phyloP scores from a whole-genome alignment of 2,888 invertebrate species.

The Craniophora ligustri region DNA sequence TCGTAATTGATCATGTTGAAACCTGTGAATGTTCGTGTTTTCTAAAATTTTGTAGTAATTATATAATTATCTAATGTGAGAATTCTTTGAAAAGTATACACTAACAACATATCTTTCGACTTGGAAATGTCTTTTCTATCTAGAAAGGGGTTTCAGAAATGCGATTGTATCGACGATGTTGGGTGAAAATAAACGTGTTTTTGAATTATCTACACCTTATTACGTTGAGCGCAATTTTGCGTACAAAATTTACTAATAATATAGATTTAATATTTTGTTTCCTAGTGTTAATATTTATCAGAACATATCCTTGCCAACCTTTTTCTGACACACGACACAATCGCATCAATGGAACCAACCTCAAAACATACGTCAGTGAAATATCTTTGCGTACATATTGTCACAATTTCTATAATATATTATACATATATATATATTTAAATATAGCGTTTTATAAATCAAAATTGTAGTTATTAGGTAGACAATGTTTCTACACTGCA shows the following conservation, averaged over 20 bases:
- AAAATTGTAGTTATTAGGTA: slow-evolving; percentile 53
- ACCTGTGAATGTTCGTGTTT: slow-evolving; percentile 50
- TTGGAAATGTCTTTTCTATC: slow-evolving; percentile 40
- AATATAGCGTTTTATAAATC: slow-evolving; percentile 61
- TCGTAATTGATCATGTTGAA: slow-evolving; percentile 19
- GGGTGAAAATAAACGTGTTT: slow-evolving; percentile 15
- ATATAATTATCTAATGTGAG: slow-evolving; percentile 39
- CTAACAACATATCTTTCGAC: slow-evolving; percentile 60
- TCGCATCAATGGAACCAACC: slow-evolving; percentile 24
- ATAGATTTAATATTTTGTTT: slow-evolving; percentile 38
- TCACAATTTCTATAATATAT: slow-evolving; percentile 57
- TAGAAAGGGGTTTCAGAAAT: slow-evolving; percentile 30
- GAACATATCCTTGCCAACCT: too few relatives aligned
- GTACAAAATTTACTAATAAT: slow-evolving; percentile 41
- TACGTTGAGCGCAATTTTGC: slow-evolving; percentile 35
- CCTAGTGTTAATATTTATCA: slow-evolving; percentile 17
- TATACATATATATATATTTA: slow-evolving; percentile 58
- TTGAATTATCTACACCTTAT: slow-evolving; percentile 39
- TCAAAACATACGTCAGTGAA: slow-evolving; percentile 34
- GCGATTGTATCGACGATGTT: slow-evolving; percentile 13
- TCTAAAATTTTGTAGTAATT: slow-evolving; percentile 50
- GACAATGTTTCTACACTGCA: slow-evolving; percentile 49
- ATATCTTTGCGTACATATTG: slow-evolving; percentile 40
- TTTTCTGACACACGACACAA: slow-evolving; percentile 18
- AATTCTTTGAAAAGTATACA: slow-evolving; percentile 53